phyloP scores from a whole-genome alignment of 1,140 invertebrate genomes.

The Megathymus violae region DNA sequence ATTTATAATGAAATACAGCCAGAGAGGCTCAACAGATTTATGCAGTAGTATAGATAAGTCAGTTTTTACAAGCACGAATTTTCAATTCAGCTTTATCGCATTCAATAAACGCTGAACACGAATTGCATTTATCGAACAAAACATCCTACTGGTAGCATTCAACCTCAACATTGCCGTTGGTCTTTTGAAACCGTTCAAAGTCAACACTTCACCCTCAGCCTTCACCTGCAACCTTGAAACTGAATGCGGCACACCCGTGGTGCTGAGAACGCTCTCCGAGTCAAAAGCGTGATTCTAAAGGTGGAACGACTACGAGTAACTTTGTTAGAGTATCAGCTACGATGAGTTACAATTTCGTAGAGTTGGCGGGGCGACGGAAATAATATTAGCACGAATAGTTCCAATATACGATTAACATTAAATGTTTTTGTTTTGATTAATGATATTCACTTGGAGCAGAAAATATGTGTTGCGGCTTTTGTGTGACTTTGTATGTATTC shows the following conservation, averaged over 20 bases:
- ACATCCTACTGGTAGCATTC: not conserved
- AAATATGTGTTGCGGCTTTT: no score
- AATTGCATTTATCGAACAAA: not conserved
- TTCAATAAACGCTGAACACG: not conserved
- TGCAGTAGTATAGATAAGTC: no score
- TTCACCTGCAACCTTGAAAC: slow-evolving; percentile 22
- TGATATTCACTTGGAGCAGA: no score
- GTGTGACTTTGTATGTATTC: no score
- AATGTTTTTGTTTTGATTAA: no score
- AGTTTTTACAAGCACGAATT: not conserved
- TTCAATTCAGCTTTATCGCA: not conserved
- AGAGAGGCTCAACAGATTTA: no score
- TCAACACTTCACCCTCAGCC: slow-evolving; percentile 25
- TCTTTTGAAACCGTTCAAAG: slow-evolving; percentile 29
- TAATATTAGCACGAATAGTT: not conserved
- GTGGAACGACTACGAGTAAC: slow-evolving; percentile 22
- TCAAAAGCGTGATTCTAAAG: slow-evolving; percentile 25
- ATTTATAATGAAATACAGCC: no score
- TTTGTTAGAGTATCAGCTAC: slow-evolving; percentile 8
- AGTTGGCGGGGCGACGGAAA: not conserved
- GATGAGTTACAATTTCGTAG: not conserved
- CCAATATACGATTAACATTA: not conserved
- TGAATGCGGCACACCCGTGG: slow-evolving; percentile 15
- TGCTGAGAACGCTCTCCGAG: slow-evolving; percentile 13
- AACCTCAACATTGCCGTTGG: slow-evolving; percentile 15